phyloP scores from a whole-genome alignment of 2,888 invertebrate species.

The Megaustenia siamemsis region DNA sequence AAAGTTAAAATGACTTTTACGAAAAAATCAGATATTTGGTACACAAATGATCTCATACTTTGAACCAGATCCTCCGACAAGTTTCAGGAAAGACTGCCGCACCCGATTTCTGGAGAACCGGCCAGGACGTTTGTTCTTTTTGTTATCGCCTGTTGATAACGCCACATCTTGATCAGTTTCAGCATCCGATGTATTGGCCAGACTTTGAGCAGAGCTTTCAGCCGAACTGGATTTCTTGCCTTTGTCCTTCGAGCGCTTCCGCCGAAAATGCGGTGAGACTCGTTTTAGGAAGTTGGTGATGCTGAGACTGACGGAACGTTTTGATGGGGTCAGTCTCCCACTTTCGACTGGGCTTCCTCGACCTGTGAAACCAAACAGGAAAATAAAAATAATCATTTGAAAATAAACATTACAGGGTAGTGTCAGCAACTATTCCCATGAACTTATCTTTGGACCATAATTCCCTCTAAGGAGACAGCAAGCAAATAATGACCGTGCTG shows the following conservation, averaged over 20 bases:
- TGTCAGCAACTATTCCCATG: no score
- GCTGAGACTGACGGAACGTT: conserved; percentile 73
- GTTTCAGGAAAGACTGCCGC: conserved; percentile 70
- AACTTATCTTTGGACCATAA: no score
- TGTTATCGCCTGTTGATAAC: neutral
- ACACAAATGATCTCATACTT: conserved; percentile 46
- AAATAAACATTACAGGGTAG: no score
- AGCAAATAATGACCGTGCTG: neutral
- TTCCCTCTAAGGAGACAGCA: neutral
- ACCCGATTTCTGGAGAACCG: conserved; percentile 68
- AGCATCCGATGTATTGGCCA: conserved; percentile 55
- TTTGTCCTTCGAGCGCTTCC: conserved; percentile 57
- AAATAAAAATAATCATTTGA: no score
- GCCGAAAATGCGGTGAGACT: conserved; percentile 70
- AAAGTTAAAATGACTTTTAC: no score
- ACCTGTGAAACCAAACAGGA: neutral
- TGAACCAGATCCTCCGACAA: conserved; percentile 65
- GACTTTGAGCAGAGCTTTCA: conserved; percentile 67
- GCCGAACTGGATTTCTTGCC: conserved; percentile 64
- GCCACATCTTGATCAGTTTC: conserved; percentile 28
- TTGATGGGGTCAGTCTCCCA: conserved; percentile 66
- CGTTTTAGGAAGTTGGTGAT: conserved; percentile 76
- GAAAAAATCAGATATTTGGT: no score
- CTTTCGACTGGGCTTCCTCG: conserved; percentile 41
- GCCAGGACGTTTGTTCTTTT: conserved; percentile 56